phyloP scores from a whole-genome alignment of 2,888 invertebrate species.

The Archips crataeganus region DNA sequence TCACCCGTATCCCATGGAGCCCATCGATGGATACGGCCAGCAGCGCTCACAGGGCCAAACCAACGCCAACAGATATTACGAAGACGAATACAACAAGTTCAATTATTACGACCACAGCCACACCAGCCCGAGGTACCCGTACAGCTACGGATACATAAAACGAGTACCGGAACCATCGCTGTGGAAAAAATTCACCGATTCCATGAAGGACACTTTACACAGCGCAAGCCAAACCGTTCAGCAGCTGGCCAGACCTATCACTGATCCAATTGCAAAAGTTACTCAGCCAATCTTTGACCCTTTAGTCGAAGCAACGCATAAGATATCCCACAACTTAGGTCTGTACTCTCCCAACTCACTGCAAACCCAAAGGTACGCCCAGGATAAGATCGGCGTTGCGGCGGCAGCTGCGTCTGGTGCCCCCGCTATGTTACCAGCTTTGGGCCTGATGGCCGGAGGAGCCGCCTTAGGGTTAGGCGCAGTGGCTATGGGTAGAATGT shows the following conservation, averaged over 20 bases:
- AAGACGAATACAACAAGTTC: constrained; percentile 82
- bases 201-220: constrained; percentile 90
- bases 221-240: constrained; percentile 90
- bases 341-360: constrained; percentile 81
- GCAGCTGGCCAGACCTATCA: constrained; percentile 87
- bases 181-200: constrained; percentile 91
- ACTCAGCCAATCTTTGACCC: constrained; percentile 90
- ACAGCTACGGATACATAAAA: constrained; percentile 87
- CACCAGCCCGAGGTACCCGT: constrained; percentile 80
- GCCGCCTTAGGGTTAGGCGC: constrained; percentile 93
- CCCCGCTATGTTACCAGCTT: constrained; percentile 89
- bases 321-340: constrained; percentile 92
- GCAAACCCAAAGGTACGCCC: constrained; percentile 78
- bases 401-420: constrained; percentile 82
- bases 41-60: constrained; percentile 77
- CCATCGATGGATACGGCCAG: constrained; percentile 73
- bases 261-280: constrained; percentile 85
- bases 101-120: constrained; percentile 85
- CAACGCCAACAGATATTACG: constrained; percentile 77
- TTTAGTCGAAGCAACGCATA: constrained; percentile 91
- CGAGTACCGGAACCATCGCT: constrained; percentile 87
- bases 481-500: constrained; percentile 90
- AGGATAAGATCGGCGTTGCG: constrained; percentile 88
- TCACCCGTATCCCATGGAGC: constrained; percentile 85
- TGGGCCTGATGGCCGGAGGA: constrained; percentile 93